These are phyloP conservation scores for Dreissena rostriformis DNA, from an alignment of 1,140 invertebrate genomes.

Conservation along the genomic window DNA sequence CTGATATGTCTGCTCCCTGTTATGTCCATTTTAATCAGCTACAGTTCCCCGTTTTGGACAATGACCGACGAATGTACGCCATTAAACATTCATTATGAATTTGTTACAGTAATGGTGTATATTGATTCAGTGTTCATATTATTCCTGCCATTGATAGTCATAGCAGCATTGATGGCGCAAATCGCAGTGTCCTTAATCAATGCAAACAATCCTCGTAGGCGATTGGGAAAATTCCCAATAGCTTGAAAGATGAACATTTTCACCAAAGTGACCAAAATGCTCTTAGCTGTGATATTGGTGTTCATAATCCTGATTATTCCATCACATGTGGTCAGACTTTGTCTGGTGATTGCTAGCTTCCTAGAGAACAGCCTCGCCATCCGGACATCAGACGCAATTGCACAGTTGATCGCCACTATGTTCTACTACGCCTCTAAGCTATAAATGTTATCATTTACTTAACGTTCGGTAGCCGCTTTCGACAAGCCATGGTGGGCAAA, in stretches of 20 bases:
- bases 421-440: slow-evolving; percentile 90
- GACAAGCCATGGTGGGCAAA: not conserved
- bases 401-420: slow-evolving; percentile 84
- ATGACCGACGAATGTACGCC: slow-evolving; percentile 39
- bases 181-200: slow-evolving; percentile 40
- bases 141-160: slow-evolving; percentile 83
- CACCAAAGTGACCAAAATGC: slow-evolving; percentile 89
- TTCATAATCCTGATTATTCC: slow-evolving; percentile 92
- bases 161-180: slow-evolving; percentile 41
- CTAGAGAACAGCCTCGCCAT: slow-evolving; percentile 1
- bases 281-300: slow-evolving; percentile 90
- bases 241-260: slow-evolving; percentile 80
- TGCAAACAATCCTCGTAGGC: slow-evolving; percentile 43
- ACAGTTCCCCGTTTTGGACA: slow-evolving; percentile 74
- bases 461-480: slow-evolving; percentile 67
- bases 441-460: slow-evolving; percentile 92
- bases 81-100: slow-evolving; percentile 45
- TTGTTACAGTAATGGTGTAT: slow-evolving; percentile 83
- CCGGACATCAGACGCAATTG: slow-evolving; percentile 58
- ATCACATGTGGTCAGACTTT: slow-evolving; percentile 78
- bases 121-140: slow-evolving; percentile 83
- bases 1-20: slow-evolving; percentile 51
- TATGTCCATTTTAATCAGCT: slow-evolving; percentile 62
- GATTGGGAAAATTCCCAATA: slow-evolving; percentile 28
- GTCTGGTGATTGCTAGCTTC: slow-evolving; percentile 67